These are phyloP conservation scores for Oceanites oceanicus DNA, from an alignment of 2,113 vertebrate genomes.

Conservation along the genomic window DNA sequence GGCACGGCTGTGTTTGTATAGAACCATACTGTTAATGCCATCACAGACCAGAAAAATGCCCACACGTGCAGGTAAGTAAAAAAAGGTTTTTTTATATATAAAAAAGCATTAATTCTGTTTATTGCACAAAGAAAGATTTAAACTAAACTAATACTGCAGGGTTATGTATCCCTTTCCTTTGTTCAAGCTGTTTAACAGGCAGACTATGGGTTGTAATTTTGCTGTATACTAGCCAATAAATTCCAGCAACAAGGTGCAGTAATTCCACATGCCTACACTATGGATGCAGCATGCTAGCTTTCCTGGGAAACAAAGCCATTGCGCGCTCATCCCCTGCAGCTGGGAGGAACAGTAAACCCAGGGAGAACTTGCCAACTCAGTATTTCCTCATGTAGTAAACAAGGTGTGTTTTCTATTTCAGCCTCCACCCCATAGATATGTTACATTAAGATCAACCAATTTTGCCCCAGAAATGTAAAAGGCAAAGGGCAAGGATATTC, in stretches of 20 bases:
- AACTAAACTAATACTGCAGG: neutral
- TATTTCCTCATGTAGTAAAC: neutral
- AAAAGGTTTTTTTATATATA: neutral
- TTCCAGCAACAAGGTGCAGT: neutral
- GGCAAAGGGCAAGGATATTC: neutral
- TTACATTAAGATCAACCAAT: neutral
- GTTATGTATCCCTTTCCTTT: neutral
- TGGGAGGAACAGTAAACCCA: neutral
- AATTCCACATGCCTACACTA: neutral
- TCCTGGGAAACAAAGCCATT: neutral
- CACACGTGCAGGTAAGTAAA: neutral
- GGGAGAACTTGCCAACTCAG: neutral
- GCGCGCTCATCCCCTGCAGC: neutral
- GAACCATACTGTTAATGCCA: neutral
- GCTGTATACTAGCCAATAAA: neutral
- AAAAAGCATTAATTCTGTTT: conserved; percentile 39
- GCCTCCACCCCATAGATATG: neutral
- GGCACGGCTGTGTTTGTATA: neutral
- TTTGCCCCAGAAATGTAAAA: neutral
- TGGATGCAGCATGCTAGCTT: neutral
- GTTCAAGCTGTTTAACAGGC: neutral
- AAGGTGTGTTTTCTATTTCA: neutral
- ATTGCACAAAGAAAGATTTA: conserved; percentile 42
- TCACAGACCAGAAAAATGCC: neutral
- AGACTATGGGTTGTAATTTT: neutral